Evolutionary conservation across 1,140 invertebrate genomes (phyloP), one percentile per base, ranked within the genome.

Genomic region (Heterodera schachtii): DNA sequence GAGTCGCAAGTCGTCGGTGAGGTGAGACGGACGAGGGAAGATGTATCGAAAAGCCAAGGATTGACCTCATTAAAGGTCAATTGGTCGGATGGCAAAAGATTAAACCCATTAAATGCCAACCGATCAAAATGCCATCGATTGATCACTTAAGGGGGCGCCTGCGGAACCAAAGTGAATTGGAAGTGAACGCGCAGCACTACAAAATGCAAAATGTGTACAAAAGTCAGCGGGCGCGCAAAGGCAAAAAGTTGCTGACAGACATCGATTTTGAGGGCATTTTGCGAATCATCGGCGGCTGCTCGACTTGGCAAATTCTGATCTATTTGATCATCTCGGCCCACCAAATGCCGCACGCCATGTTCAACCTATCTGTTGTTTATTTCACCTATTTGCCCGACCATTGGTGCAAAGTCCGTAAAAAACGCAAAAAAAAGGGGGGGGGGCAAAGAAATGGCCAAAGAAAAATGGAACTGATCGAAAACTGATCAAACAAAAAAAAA

Each of bases 361-460:
- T 85, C 78, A 85, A 85, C 71, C 64, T 85, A 2, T 86, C 85
- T 44, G 84, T 85, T 41, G 83, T 86, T 44, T 86, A 86, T 67
- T 83, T 87, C 21, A 86, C 84, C 41, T 90, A 89, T 78, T 84
- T 86, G 70, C 88, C 88, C 5, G 88, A 89, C 81, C 88, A 89
- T 82, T 89, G 88, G 88, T 88, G 87, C 77, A 86, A 88, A 79
- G 85, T 87, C 57, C 44, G 46, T 44, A 49, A 31, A 31, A 31
- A 31, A 31, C 0, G 31, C 0, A 0, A 31, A 31, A 31, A 31
- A 31, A 31, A 31, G 31, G 31, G 31, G 41, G 31, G 31, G 31
- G 41, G 77, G 44, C 31, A 43, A 43, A n/a, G n/a, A 86, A 76
- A 41, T 11, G 31, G 31, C 31, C 31, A 31, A 31, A 0, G 31